A percentile compares a stretch with the other conserved stretches of the same genome.
These are phyloP conservation scores for Anthopleura sola DNA, from an alignment of 64 coral and sea anemone species.

Conservation along the genomic window DNA sequence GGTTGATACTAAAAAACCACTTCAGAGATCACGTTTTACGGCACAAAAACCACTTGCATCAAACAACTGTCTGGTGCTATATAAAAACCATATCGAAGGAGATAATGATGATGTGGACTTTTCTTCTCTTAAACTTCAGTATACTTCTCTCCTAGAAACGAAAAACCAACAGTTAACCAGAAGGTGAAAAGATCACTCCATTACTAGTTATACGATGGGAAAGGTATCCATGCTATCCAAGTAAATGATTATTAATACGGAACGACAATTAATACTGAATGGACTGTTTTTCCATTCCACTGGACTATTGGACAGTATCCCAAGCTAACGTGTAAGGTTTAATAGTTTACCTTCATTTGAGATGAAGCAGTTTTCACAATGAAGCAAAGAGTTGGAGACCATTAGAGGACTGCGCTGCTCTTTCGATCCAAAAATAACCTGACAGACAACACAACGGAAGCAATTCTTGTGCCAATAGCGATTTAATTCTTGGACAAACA, in stretches of 20 bases:
- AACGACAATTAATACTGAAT: too few relatives aligned
- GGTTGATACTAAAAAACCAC: too few relatives aligned
- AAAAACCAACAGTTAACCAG: not conserved
- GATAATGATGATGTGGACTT: not conserved
- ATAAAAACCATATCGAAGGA: not conserved
- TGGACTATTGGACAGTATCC: not conserved
- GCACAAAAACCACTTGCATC: too few relatives aligned
- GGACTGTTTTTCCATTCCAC: too few relatives aligned
- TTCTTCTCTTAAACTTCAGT: slow-evolving; percentile 41
- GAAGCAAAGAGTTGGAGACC: slow-evolving; percentile 53
- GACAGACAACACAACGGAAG: slow-evolving; percentile 59
- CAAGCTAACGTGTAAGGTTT: too few relatives aligned
- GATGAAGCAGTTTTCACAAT: slow-evolving; percentile 64
- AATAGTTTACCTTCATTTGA: slow-evolving; percentile 45
- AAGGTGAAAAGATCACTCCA: too few relatives aligned
- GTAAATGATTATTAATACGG: too few relatives aligned
- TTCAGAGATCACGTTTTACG: too few relatives aligned
- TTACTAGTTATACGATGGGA: too few relatives aligned
- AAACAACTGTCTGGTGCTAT: not conserved
- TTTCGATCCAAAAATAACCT: slow-evolving; percentile 37
- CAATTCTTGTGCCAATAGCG: slow-evolving; percentile 61
- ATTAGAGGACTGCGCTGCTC: slow-evolving; percentile 39
- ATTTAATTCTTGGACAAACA: slow-evolving; percentile 53
- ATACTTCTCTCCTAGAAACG: slow-evolving; percentile 37
- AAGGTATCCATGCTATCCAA: too few relatives aligned